Evolutionary conservation across 2,113 vertebrate species (phyloP).

Genomic region (Pygoscelis adeliae): DNA sequence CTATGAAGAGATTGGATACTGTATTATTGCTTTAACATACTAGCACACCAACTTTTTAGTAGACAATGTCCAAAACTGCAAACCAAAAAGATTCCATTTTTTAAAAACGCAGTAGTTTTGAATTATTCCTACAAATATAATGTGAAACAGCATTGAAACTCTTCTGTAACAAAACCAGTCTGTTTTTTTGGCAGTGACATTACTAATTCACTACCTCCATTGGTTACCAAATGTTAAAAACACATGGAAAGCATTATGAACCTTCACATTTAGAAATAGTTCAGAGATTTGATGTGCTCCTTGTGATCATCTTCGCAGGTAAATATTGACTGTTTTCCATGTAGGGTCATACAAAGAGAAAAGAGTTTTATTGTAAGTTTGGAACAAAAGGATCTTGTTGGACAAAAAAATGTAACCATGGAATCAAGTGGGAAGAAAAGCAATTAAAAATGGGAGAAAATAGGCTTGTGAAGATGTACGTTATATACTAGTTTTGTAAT

Average conservation of each 20-base stretch:
- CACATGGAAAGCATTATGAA: conserved; percentile 22
- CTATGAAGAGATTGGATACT: not conserved
- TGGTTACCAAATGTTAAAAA: conserved; percentile 34
- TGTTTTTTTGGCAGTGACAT: conserved; percentile 33
- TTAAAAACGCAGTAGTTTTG: not conserved
- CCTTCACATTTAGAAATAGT: conserved; percentile 48
- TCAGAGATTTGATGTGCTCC: conserved; percentile 32
- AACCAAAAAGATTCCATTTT: not conserved
- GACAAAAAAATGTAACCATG: not conserved
- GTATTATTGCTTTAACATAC: not conserved
- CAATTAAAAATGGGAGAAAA: not conserved
- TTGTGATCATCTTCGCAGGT: conserved; percentile 45
- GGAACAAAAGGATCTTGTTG: not conserved
- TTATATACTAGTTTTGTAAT: not conserved
- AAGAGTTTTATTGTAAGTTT: not conserved
- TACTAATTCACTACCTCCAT: conserved; percentile 12
- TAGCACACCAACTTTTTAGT: not conserved
- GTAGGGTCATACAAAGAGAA: not conserved
- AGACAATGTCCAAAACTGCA: not conserved
- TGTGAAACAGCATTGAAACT: not conserved
- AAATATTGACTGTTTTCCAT: conserved; percentile 10
- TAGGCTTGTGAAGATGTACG: not conserved
- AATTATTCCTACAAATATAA: not conserved
- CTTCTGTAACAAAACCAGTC: conserved; percentile 15
- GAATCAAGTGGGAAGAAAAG: not conserved